These are phyloP conservation scores for Caprella mutica DNA, from an alignment of 2,888 invertebrate genomes.

Conservation along the genomic window DNA sequence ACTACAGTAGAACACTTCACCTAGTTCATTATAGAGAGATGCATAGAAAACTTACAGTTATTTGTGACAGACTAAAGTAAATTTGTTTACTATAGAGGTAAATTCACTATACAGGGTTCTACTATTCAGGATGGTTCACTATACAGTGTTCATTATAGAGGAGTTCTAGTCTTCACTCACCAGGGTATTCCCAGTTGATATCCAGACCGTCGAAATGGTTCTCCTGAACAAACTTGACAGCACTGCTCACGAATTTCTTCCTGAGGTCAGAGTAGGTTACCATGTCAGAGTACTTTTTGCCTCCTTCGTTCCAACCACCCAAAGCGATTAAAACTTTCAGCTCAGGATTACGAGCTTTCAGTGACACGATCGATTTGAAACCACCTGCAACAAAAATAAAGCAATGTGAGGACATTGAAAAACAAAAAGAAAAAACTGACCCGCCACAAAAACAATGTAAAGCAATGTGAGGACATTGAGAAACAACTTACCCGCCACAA, in stretches of 20 bases:
- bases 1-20: too few relatives aligned
- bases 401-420: neutral
- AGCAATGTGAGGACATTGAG: too few relatives aligned
- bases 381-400: conserved; percentile 36
- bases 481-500: too few relatives aligned
- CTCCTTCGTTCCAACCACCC: conserved; percentile 43
- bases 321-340: conserved; percentile 42
- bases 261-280: conserved; percentile 42
- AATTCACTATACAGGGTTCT: too few relatives aligned
- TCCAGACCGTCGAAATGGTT: conserved; percentile 60
- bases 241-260: conserved; percentile 48
- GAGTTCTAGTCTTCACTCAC: too few relatives aligned
- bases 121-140: too few relatives aligned
- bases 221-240: conserved; percentile 46
- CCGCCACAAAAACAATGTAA: too few relatives aligned
- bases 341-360: conserved; percentile 43
- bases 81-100: too few relatives aligned
- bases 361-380: conserved; percentile 40
- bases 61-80: too few relatives aligned
- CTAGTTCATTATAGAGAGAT: too few relatives aligned
- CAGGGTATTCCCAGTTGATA: conserved; percentile 58
- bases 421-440: neutral
- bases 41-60: too few relatives aligned
- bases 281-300: conserved; percentile 39
- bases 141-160: too few relatives aligned